Conservation (phyloP, 2,113 vertebrate species). For the Trichomycterus rosablanca region DNA sequence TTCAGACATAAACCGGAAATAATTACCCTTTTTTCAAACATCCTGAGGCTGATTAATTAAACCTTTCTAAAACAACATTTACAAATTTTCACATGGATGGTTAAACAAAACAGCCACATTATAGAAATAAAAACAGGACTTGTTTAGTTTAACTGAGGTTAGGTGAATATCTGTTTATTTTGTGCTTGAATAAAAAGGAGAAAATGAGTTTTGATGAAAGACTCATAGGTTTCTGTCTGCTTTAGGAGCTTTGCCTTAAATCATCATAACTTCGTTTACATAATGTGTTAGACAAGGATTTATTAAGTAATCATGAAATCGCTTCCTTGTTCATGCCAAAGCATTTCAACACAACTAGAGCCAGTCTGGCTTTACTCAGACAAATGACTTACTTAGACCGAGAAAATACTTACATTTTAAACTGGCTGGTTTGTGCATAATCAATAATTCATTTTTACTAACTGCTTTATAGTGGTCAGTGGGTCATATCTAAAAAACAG, state of each 20-base stretch:
- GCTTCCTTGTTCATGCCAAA: slow-evolving; percentile 21
- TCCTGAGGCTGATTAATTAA: too few relatives aligned
- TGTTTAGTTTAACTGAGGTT: not conserved
- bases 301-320: slow-evolving; percentile 32
- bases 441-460: not conserved
- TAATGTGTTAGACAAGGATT: slow-evolving; percentile 29
- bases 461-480: too few relatives aligned
- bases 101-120: not conserved
- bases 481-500: too few relatives aligned
- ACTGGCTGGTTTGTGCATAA: not conserved
- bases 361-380: slow-evolving; percentile 2
- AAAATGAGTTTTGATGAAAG: slow-evolving; percentile 25
- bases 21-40: too few relatives aligned
- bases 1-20: too few relatives aligned
- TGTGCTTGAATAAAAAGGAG: not conserved
- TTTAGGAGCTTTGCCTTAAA: slow-evolving; percentile 29
- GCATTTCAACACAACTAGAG: slow-evolving; percentile 29
- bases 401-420: not conserved
- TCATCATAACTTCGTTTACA: slow-evolving; percentile 31
- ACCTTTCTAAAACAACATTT: too few relatives aligned
- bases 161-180: not conserved
- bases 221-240: slow-evolving; percentile 3
- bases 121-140: not conserved
- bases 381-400: slow-evolving; percentile 21
- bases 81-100: too few relatives aligned